Evolutionary conservation across 2,797 vertebrate genomes (phyloP).

Genomic region (Steatocranus sp.): DNA sequence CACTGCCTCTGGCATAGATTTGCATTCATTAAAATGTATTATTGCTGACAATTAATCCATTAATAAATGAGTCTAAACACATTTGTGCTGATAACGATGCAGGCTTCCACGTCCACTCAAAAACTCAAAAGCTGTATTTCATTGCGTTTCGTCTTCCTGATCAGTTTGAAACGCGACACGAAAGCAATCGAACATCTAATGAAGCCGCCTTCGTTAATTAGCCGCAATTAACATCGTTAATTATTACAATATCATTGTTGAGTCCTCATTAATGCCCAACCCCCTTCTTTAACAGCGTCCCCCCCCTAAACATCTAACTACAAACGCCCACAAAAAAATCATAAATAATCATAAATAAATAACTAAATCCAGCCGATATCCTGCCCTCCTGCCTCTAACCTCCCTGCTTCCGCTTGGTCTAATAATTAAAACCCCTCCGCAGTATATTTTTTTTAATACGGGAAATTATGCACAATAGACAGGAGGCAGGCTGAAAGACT

Average conservation of each 20-base stretch:
- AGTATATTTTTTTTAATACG: constrained; percentile 18
- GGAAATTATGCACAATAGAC: constrained; percentile 60
- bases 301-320: not conserved
- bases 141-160: not conserved
- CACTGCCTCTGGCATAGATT: not conserved
- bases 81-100: not conserved
- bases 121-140: not conserved
- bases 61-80: not conserved
- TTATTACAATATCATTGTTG: constrained; percentile 39
- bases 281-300: not conserved
- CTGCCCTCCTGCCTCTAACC: not conserved
- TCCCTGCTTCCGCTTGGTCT: not conserved
- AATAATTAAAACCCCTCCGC: constrained; percentile 51
- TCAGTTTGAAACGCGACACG: not conserved
- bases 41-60: not conserved
- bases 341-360: not conserved
- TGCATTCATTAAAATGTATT: not conserved
- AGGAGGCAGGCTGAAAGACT: constrained; percentile 37
- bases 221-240: constrained; percentile 50
- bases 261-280: constrained; percentile 26
- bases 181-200: constrained; percentile 16
- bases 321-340: not conserved
- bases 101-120: not conserved
- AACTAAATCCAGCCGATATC: not conserved
- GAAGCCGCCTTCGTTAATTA: constrained; percentile 52